Evolutionary conservation across 1,140 invertebrate species (phyloP), one percentile per base, ranked within the genome.

Genomic region (Armadillidium nasatum): DNA sequence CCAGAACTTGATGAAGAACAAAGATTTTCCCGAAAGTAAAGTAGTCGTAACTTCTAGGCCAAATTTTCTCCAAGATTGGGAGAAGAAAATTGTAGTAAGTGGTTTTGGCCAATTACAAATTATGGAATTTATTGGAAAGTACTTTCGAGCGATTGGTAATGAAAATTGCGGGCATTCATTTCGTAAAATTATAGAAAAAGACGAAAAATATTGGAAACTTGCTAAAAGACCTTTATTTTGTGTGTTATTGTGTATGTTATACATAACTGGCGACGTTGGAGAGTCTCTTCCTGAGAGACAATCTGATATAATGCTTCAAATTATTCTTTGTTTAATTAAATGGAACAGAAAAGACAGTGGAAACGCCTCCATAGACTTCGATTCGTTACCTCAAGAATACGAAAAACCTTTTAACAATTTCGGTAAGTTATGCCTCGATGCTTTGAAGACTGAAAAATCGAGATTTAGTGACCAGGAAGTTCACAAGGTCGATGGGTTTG

Each of bases 61-160:
- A n/a, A 15, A 77, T 46, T 75, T 86, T 21, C 82, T 85, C 33
- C 85, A 85, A 0, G 81, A 86, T 13, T 84, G 86, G 0, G 86
- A 87, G 69, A 82, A 86, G 45, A 83, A 87, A 72, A 83, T 88
- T 0, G 83, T 87, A 50, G 82, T 88, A 4, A 84, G 85, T 23
- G 88, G 88, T 0, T 83, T 88, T 44, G 86, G 87, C 76, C 87
- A 87, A 86, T 80, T 84, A 0, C 86, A 88, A 79, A 86, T 88
- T n/a, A 85, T 87, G 72, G 83, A 84, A 22, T 84, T 87, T 6
- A 84, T 86, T 45, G 83, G 83, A 15, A 84, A 85, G 11, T 88
- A 87, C 76, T 88, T 88, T 81, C 85, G 84, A n/a, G 84, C 85
- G 73, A 83, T 86, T 70, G 77, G 76, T 85, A 74, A 83, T 83